Conservation (phyloP, 2,888 invertebrate genomes). For the Tetramorium bicarinatum region DNA sequence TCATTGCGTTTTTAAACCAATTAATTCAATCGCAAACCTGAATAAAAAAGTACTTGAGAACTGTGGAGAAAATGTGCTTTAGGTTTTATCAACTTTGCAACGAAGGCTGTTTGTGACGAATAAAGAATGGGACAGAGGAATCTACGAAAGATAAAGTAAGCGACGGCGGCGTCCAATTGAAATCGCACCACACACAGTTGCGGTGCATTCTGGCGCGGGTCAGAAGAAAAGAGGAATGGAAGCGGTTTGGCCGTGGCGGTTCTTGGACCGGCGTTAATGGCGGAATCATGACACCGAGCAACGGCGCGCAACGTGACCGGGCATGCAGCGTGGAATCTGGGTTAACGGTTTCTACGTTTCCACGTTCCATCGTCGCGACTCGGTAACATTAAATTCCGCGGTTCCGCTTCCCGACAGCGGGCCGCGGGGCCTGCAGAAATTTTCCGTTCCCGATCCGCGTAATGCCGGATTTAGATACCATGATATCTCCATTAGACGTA, state of each 20-base stretch:
- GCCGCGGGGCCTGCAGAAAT: constrained; percentile 7
- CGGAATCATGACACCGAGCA: constrained; percentile 55
- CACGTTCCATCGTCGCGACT: constrained; percentile 51
- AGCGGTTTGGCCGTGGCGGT: constrained; percentile 49
- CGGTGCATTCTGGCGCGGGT: constrained; percentile 37
- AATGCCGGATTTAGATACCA: constrained; percentile 2
- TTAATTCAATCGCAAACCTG: neutral
- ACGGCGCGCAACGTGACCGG: constrained; percentile 51
- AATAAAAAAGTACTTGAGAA: neutral
- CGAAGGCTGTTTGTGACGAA: constrained; percentile 7
- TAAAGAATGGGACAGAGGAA: constrained; percentile 6
- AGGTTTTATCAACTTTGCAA: constrained; percentile 44
- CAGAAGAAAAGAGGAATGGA: constrained; percentile 55
- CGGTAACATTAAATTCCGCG: constrained; percentile 67
- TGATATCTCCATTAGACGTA: constrained; percentile 48
- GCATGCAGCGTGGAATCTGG: constrained; percentile 64
- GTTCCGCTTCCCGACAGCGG: constrained; percentile 44
- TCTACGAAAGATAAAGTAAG: constrained; percentile 36
- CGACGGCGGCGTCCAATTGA: constrained; percentile 47
- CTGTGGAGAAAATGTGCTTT: constrained; percentile 1
- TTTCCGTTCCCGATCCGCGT: constrained; percentile 41
- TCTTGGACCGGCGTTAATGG: constrained; percentile 46
- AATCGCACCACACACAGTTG: constrained; percentile 28
- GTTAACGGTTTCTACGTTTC: constrained; percentile 67
- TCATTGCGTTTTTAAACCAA: neutral